Percentiles rank a stretch among this genome's conserved stretches.
Evolutionary conservation across 2,888 invertebrate species (phyloP).

Genomic region (Aphelenchoides bicaudatus): DNA sequence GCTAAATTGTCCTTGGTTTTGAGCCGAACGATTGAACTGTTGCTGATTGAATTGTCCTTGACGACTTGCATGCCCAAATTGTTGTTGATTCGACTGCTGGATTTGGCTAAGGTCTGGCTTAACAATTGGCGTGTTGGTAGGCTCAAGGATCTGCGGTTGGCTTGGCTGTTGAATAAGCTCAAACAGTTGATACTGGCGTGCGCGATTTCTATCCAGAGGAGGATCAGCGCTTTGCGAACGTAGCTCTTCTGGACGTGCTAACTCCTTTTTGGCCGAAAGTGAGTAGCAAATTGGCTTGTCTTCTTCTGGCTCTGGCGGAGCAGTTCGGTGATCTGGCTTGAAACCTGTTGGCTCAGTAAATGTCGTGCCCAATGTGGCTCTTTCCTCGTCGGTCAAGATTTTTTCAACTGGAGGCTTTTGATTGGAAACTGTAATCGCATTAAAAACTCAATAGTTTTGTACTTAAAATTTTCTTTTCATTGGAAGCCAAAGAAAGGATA

Average conservation of each 20-base stretch:
- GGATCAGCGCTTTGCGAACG: neutral
- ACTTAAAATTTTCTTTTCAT: conserved; percentile 23
- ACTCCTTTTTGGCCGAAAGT: conserved; percentile 35
- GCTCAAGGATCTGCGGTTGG: too few species aligned
- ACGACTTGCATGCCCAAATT: neutral
- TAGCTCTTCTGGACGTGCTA: conserved; percentile 1
- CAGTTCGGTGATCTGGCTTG: conserved; percentile 45
- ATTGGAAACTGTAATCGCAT: neutral
- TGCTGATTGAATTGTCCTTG: neutral
- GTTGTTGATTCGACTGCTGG: neutral
- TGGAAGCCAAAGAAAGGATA: conserved; percentile 52
- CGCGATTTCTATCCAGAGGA: neutral
- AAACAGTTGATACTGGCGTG: neutral
- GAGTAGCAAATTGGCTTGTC: conserved; percentile 42
- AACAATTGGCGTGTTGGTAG: too few species aligned
- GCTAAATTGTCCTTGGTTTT: neutral
- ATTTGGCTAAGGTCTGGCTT: too few species aligned
- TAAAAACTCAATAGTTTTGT: neutral
- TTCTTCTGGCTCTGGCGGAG: conserved; percentile 31
- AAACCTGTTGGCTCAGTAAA: conserved; percentile 51
- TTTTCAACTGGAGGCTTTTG: neutral
- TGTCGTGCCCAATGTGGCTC: conserved; percentile 44
- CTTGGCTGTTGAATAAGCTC: too few species aligned
- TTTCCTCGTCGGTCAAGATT: conserved; percentile 40
- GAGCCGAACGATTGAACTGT: neutral